phyloP scores from a whole-genome alignment of 64 coral and sea anemone species.

The Anthopleura sola region DNA sequence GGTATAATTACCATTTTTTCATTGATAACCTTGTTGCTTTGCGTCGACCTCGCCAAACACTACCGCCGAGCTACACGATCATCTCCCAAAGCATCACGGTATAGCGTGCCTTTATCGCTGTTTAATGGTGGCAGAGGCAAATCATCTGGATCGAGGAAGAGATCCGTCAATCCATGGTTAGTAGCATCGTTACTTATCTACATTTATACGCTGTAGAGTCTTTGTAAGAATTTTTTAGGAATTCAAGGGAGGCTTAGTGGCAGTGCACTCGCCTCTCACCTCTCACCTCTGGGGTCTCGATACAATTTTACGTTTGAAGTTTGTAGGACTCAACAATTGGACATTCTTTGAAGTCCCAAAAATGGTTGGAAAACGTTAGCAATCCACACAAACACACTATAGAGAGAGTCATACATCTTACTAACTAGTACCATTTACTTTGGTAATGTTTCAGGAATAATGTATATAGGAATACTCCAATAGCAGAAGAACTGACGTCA shows the following conservation, averaged over 20 bases:
- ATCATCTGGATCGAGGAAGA: not conserved
- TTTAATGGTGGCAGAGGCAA: not conserved
- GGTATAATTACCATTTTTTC: conserved; percentile 49
- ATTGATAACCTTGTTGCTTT: conserved; percentile 49
- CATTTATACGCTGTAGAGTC: too few relatives aligned
- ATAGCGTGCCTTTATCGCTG: not conserved
- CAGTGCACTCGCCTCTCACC: too few relatives aligned
- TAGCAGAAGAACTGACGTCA: not conserved
- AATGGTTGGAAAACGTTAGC: too few relatives aligned
- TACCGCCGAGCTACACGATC: conserved; percentile 31
- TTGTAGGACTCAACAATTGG: too few relatives aligned
- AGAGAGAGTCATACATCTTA: not conserved
- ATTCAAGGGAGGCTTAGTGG: too few relatives aligned
- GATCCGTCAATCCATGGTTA: conserved; percentile 10
- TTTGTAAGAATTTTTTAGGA: too few relatives aligned
- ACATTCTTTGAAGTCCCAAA: too few relatives aligned
- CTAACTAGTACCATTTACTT: not conserved
- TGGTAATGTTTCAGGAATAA: conserved; percentile 9
- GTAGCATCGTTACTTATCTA: not conserved
- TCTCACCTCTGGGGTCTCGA: too few relatives aligned
- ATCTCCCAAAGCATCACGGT: not conserved
- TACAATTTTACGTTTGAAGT: too few relatives aligned
- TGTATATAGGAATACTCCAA: conserved; percentile 14
- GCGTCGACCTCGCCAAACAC: conserved; percentile 57
- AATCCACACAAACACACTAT: too few relatives aligned